Percentiles rank a stretch among this genome's conserved stretches.
phyloP scores from a whole-genome alignment of 2,888 invertebrate genomes.

The Oligia strigilis region DNA sequence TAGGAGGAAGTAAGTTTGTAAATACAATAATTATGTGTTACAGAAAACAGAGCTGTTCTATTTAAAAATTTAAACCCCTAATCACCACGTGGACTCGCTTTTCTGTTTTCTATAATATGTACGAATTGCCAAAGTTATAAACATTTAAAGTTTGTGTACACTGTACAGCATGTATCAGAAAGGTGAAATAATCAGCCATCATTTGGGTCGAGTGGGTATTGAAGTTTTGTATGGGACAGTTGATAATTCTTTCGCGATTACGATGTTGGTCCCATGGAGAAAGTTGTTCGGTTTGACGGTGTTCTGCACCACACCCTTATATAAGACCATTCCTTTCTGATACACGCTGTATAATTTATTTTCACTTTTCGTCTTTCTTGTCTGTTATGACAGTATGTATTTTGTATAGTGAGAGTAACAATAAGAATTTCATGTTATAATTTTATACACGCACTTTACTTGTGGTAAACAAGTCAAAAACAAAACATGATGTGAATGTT shows the following conservation, averaged over 20 bases:
- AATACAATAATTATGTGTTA: conserved; percentile 19
- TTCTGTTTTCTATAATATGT: background rate
- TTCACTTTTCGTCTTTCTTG: background rate
- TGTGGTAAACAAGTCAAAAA: too few species aligned
- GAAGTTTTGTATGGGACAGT: background rate
- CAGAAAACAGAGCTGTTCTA: background rate
- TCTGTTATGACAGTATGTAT: background rate
- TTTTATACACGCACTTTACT: background rate
- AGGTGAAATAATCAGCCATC: background rate
- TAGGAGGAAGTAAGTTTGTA: conserved; percentile 17
- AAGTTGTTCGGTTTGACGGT: background rate
- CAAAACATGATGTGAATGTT: too few species aligned
- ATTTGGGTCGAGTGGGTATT: background rate
- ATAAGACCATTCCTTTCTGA: background rate
- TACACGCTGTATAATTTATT: background rate
- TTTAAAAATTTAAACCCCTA: background rate
- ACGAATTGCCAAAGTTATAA: conserved; percentile 18
- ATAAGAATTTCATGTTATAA: conserved; percentile 3
- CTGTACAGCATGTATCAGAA: background rate
- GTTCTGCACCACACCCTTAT: background rate
- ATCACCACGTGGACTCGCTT: background rate
- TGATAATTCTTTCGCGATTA: background rate
- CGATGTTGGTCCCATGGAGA: background rate
- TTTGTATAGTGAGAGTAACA: background rate
- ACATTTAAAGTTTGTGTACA: background rate